phyloP scores from a whole-genome alignment of 1,140 invertebrate genomes.

The Eupeodes corollae region DNA sequence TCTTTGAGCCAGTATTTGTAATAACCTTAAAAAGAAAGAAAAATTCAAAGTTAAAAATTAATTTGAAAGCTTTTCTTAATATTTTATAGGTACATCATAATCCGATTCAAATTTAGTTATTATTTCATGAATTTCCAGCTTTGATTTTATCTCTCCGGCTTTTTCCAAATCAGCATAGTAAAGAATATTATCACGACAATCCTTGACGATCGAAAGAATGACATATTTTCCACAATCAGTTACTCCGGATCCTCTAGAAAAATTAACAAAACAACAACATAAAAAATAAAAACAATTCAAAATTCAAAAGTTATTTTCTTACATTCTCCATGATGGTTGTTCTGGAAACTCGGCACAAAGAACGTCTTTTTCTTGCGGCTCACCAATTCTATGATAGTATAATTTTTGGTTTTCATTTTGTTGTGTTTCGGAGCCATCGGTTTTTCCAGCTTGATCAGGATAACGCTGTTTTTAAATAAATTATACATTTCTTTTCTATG shows the following conservation, averaged over 20 bases:
- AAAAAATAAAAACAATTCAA: background rate
- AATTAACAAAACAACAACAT: background rate
- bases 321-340: conserved; percentile 87
- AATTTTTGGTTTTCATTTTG: conserved; percentile 84
- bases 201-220: conserved; percentile 63
- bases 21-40: conserved; percentile 61
- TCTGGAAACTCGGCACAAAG: conserved; percentile 84
- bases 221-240: conserved; percentile 86
- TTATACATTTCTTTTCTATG: background rate
- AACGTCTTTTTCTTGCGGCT: conserved; percentile 78
- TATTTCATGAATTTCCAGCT: conserved; percentile 58
- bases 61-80: background rate
- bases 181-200: conserved; percentile 79
- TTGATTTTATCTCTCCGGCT: conserved; percentile 47
- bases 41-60: conserved; percentile 4
- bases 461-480: conserved; percentile 24
- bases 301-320: conserved; percentile 32
- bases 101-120: conserved; percentile 87
- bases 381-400: conserved; percentile 83
- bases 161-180: conserved; percentile 67
- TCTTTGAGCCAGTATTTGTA: conserved; percentile 73
- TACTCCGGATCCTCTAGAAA: conserved; percentile 61
- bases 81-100: conserved; percentile 61
- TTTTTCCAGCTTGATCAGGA: conserved; percentile 65
- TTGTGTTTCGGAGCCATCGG: conserved; percentile 84